These are phyloP conservation scores for Schrankia costaestrigalis DNA, from an alignment of 2,888 invertebrate species.

Conservation along the genomic window DNA sequence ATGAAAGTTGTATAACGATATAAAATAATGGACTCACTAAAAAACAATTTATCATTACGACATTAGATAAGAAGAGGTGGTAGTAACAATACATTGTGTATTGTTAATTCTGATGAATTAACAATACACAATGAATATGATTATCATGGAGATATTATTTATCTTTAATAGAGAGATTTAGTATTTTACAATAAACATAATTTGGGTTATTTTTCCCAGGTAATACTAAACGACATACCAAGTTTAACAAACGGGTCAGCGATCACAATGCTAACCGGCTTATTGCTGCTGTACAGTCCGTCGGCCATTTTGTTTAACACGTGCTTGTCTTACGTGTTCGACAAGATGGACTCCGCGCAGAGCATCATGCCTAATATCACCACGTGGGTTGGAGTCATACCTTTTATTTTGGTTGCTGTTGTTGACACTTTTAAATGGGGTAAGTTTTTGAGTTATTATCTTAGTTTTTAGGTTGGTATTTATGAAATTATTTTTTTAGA, in stretches of 20 bases:
- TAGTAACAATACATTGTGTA: too few relatives aligned
- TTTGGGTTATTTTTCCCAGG: conserved; percentile 49
- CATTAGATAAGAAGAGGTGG: too few relatives aligned
- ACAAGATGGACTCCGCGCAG: conserved; percentile 90
- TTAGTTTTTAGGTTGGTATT: neutral
- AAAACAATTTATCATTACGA: too few relatives aligned
- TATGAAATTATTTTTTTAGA: neutral
- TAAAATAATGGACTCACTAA: too few relatives aligned
- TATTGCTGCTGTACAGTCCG: conserved; percentile 86
- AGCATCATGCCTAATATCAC: conserved; percentile 89
- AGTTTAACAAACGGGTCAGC: conserved; percentile 86
- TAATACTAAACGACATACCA: conserved; percentile 85
- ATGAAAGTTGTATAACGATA: too few relatives aligned
- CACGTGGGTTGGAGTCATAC: conserved; percentile 87
- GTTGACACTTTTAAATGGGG: conserved; percentile 87
- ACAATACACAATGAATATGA: too few relatives aligned
- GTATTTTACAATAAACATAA: neutral
- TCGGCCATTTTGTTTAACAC: conserved; percentile 88
- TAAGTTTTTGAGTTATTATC: conserved; percentile 50
- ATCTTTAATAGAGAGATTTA: neutral
- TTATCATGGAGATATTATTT: too few relatives aligned
- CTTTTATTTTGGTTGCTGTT: conserved; percentile 86
- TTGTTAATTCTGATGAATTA: too few relatives aligned
- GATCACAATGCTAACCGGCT: conserved; percentile 83
- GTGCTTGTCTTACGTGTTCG: conserved; percentile 89